Conservation (phyloP, 2,797 vertebrate genomes). For the Notolabrus celidotus region DNA sequence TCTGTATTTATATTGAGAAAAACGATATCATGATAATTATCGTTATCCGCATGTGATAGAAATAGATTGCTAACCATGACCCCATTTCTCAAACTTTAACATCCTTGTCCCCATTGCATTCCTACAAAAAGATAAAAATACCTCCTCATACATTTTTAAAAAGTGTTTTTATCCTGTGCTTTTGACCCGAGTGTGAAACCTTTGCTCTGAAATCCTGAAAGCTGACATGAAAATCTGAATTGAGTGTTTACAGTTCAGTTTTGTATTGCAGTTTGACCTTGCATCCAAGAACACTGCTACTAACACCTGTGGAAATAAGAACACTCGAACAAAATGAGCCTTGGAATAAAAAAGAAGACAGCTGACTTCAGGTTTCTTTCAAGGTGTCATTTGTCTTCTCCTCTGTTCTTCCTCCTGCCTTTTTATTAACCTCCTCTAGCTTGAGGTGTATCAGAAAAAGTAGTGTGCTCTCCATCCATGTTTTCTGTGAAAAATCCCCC, state of each 20-base stretch:
- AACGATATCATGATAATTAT: too few species aligned
- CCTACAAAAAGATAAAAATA: background rate
- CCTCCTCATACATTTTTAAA: background rate
- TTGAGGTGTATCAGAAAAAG: too few species aligned
- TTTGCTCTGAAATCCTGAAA: background rate
- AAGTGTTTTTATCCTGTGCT: background rate
- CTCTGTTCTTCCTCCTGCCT: too few species aligned
- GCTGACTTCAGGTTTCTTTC: conserved; percentile 4
- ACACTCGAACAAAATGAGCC: background rate
- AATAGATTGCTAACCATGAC: background rate
- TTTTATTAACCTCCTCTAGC: too few species aligned
- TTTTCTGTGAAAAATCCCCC: conserved; percentile 2
- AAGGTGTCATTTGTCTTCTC: too few species aligned
- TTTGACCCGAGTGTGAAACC: background rate
- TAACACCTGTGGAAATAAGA: background rate
- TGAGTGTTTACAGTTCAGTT: background rate
- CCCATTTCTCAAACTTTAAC: background rate
- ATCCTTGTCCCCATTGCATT: background rate
- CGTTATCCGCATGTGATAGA: too few species aligned
- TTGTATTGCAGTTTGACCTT: background rate
- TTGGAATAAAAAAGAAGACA: conserved; percentile 1
- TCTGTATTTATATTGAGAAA: too few species aligned
- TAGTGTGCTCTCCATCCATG: background rate
- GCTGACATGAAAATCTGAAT: background rate
- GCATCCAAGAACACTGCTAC: background rate